These are phyloP conservation scores for Pachypanchax playfairii DNA, from an alignment of 2,113 vertebrate genomes.

Conservation along the genomic window DNA sequence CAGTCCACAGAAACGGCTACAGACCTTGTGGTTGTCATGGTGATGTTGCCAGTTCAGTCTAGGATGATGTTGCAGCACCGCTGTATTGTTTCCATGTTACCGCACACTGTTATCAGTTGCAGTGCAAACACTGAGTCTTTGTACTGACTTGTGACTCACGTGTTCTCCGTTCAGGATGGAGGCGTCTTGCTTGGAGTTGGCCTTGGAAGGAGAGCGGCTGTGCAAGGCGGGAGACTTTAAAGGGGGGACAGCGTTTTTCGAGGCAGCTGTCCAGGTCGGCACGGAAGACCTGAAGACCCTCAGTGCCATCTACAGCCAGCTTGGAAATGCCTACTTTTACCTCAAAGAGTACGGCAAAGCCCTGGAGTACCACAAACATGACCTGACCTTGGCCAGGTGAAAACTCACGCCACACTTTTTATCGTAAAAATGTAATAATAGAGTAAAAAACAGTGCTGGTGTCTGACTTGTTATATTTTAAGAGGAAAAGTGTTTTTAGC, in stretches of 20 bases:
- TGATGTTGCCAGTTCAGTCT: slow-evolving; percentile 21
- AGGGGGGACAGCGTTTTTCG: slow-evolving; percentile 91
- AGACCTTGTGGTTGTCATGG: slow-evolving; percentile 65
- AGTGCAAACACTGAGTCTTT: neutral
- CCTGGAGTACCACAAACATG: slow-evolving; percentile 91
- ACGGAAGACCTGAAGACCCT: slow-evolving; percentile 97
- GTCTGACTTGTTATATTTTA: no score
- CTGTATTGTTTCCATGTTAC: neutral
- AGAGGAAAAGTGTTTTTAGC: no score
- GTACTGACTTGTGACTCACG: neutral
- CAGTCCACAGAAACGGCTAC: slow-evolving; percentile 35
- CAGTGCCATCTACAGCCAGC: slow-evolving; percentile 98
- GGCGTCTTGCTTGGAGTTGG: slow-evolving; percentile 94
- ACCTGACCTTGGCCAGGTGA: slow-evolving; percentile 95
- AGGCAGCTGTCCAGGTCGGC: slow-evolving; percentile 94
- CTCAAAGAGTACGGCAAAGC: slow-evolving; percentile 94
- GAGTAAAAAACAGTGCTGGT: no score
- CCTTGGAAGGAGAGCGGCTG: slow-evolving; percentile 92
- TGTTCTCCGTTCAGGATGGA: slow-evolving; percentile 86
- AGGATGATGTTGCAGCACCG: slow-evolving; percentile 28
- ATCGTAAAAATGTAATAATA: no score
- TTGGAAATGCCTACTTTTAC: slow-evolving; percentile 98
- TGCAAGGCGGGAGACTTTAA: slow-evolving; percentile 96
- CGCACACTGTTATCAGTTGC: slow-evolving; percentile 1
- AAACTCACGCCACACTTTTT: no score